A percentile compares a stretch with the other conserved stretches of the same genome.
phyloP scores from a whole-genome alignment of 2,888 invertebrate genomes.

The Epiblema foenella region DNA sequence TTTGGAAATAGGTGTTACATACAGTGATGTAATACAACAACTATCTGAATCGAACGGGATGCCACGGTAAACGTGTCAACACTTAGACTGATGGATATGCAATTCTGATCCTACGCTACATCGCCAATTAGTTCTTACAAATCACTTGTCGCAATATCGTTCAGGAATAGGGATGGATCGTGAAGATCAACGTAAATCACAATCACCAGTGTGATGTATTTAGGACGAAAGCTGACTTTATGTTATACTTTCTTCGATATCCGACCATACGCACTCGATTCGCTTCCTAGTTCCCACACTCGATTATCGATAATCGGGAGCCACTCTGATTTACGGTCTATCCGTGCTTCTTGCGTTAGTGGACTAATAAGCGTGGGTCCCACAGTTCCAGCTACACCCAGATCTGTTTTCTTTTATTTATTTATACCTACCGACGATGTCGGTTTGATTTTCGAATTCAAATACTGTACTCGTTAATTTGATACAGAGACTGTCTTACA shows the following conservation, averaged over 20 bases:
- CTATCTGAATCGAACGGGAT: neutral
- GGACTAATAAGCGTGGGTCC: neutral
- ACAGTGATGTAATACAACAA: neutral
- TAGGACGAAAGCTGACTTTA: neutral
- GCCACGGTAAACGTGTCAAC: neutral
- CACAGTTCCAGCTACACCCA: neutral
- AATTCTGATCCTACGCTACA: neutral
- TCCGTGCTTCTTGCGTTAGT: constrained; percentile 13
- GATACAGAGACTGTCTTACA: too few species aligned
- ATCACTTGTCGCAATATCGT: neutral
- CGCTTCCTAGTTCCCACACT: constrained; percentile 31
- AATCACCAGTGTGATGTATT: neutral
- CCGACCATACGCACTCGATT: constrained; percentile 9
- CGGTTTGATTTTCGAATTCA: too few species aligned
- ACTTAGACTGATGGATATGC: neutral
- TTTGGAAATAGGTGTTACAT: neutral
- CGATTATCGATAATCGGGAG: constrained; percentile 1
- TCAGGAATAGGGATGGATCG: neutral
- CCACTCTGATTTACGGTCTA: constrained; percentile 26
- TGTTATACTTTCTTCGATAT: neutral
- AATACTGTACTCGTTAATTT: too few species aligned
- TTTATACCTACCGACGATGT: too few species aligned
- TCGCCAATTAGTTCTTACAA: neutral
- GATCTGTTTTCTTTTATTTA: neutral
- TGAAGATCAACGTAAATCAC: neutral